phyloP scores from a whole-genome alignment of 2,113 vertebrate genomes.

The Erinaceus europaeus region DNA sequence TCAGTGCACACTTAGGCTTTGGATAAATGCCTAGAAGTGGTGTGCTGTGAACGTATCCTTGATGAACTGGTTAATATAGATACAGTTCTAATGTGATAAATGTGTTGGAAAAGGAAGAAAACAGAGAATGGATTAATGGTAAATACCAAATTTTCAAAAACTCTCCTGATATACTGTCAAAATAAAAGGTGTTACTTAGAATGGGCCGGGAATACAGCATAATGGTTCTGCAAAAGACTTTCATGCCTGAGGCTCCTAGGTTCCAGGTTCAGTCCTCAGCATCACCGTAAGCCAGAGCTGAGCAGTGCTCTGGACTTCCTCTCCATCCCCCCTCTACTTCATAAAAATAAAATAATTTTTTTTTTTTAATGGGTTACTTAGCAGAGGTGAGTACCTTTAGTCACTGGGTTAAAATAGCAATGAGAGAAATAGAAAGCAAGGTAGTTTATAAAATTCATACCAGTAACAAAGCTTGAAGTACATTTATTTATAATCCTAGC shows the following conservation, averaged over 20 bases:
- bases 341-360: too few species aligned
- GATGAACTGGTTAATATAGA: neutral
- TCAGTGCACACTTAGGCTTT: too few species aligned
- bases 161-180: neutral
- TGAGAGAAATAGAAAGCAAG: neutral
- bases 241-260: too few species aligned
- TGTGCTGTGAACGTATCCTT: neutral
- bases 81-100: neutral
- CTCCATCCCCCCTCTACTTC: too few species aligned
- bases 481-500: neutral
- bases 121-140: neutral
- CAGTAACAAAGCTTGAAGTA: neutral
- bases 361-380: too few species aligned
- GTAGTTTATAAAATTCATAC: neutral
- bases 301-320: too few species aligned
- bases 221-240: too few species aligned
- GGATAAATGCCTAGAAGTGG: too few species aligned
- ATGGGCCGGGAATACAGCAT: too few species aligned
- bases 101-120: neutral
- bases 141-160: neutral
- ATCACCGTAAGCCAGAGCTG: too few species aligned
- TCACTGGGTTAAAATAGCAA: neutral
- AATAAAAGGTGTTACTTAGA: neutral
- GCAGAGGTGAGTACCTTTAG: too few species aligned
- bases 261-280: too few species aligned